phyloP scores from a whole-genome alignment of 2,888 invertebrate species.

The Scaptomyza parva region DNA sequence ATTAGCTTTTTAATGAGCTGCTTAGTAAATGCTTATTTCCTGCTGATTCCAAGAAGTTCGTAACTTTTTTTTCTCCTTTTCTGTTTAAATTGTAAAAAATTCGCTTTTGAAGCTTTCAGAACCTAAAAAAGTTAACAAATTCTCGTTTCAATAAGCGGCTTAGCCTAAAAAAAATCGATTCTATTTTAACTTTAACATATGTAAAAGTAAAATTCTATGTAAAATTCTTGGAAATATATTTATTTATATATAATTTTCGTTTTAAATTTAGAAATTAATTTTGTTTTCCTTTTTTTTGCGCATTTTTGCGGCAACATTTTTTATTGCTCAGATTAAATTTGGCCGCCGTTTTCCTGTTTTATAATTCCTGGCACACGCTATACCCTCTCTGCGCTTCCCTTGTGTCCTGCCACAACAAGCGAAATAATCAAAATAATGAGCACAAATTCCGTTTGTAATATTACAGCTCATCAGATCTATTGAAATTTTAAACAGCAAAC shows the following conservation, averaged over 20 bases:
- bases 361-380: background rate
- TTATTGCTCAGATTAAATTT: background rate
- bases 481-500: background rate
- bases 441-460: background rate
- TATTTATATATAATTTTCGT: background rate
- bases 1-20: slow-evolving; percentile 76
- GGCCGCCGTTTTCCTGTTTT: background rate
- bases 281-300: too few species aligned
- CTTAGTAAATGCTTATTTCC: slow-evolving; percentile 55
- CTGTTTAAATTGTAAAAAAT: too few species aligned
- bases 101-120: background rate
- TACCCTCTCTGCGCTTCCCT: background rate
- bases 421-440: slow-evolving; percentile 8
- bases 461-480: slow-evolving; percentile 9
- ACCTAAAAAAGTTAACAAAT: background rate
- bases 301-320: too few species aligned
- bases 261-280: too few species aligned
- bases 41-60: background rate
- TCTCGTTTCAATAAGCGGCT: background rate
- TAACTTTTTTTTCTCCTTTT: too few species aligned
- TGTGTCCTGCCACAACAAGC: background rate
- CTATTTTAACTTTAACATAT: background rate
- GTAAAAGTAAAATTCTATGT: too few species aligned
- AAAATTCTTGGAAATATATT: background rate
- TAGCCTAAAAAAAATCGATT: background rate